Conservation (phyloP, 2,888 invertebrate genomes). For the Chromoteleia sp. region DNA sequence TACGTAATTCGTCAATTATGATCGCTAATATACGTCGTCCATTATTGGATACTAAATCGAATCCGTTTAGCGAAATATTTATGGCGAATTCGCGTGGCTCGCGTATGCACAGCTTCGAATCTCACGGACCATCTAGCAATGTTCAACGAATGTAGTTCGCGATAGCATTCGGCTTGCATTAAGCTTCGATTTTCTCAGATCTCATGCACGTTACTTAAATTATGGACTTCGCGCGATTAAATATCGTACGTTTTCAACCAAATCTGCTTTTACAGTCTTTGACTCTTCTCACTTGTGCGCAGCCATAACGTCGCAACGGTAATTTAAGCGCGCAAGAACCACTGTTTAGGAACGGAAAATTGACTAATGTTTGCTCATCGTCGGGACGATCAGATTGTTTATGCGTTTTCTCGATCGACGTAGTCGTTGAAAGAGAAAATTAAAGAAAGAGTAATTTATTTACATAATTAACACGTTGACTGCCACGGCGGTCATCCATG, state of each 20-base stretch:
- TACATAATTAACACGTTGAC: no score
- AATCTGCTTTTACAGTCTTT: constrained; percentile 44
- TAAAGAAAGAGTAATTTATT: no score
- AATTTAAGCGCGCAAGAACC: constrained; percentile 8
- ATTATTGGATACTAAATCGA: constrained; percentile 82
- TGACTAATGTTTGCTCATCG: background rate
- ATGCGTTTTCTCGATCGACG: no score
- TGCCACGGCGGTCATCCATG: no score
- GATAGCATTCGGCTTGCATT: constrained; percentile 65
- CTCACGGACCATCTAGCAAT: constrained; percentile 79
- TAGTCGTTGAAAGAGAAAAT: no score
- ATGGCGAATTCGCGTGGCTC: constrained; percentile 76
- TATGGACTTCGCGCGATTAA: constrained; percentile 43
- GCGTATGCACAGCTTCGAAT: constrained; percentile 70
- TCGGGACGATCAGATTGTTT: no score
- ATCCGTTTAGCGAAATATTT: constrained; percentile 82
- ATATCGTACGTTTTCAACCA: constrained; percentile 62
- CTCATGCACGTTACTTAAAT: constrained; percentile 55
- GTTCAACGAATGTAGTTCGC: constrained; percentile 70
- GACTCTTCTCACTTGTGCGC: constrained; percentile 34
- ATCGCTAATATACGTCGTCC: constrained; percentile 77
- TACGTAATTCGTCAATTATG: constrained; percentile 73
- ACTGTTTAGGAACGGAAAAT: background rate
- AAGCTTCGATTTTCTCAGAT: constrained; percentile 65
- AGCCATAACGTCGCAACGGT: background rate